Percentiles rank a stretch among this genome's conserved stretches.
These are phyloP conservation scores for Bambusicola thoracicus DNA, from an alignment of 2,113 vertebrate genomes.

Conservation along the genomic window DNA sequence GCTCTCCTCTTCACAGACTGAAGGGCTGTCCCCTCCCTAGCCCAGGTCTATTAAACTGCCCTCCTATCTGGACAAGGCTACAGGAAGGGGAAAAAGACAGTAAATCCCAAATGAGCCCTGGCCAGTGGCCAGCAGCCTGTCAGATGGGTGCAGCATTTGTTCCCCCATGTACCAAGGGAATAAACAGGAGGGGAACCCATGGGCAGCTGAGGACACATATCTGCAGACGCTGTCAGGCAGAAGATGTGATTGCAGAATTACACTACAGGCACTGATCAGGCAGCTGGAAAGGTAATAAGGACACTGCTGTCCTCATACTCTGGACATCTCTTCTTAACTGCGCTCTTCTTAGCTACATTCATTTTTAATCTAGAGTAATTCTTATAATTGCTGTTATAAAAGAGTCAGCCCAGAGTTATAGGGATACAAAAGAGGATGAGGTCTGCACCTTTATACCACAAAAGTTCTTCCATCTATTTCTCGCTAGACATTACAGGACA, in stretches of 20 bases:
- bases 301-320: not conserved
- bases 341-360: not conserved
- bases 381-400: not conserved
- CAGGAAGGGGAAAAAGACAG: too few species aligned
- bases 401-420: not conserved
- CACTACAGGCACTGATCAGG: not conserved
- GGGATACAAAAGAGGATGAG: not conserved
- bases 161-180: not conserved
- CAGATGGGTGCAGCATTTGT: not conserved
- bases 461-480: not conserved
- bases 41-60: not conserved
- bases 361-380: not conserved
- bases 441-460: not conserved
- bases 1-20: not conserved
- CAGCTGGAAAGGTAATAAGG: not conserved
- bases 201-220: not conserved
- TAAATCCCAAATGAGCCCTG: not conserved
- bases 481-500: not conserved
- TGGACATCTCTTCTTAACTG: not conserved
- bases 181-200: not conserved
- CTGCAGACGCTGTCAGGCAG: not conserved
- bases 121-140: not conserved
- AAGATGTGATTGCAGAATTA: not conserved
- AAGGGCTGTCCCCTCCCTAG: not conserved
- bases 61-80: not conserved